Conservation (phyloP, 2,113 vertebrate species). For the Cygnus buccinator region DNA sequence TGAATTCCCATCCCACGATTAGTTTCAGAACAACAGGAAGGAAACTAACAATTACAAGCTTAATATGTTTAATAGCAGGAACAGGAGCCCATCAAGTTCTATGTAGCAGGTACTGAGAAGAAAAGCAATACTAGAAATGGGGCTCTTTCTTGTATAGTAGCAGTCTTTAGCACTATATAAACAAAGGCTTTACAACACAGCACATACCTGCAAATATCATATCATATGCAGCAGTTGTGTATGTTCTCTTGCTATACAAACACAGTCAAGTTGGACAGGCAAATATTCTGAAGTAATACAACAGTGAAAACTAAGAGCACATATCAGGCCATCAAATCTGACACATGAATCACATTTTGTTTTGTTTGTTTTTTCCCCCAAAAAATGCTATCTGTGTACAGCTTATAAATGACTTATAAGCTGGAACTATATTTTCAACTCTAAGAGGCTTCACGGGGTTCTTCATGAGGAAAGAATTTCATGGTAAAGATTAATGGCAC, state of each 20-base stretch:
- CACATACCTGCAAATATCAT: background rate
- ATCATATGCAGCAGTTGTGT: background rate
- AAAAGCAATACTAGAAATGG: background rate
- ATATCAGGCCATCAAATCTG: background rate
- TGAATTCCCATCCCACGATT: background rate
- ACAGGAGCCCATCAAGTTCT: background rate
- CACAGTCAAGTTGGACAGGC: background rate
- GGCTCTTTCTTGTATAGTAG: background rate
- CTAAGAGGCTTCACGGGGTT: background rate
- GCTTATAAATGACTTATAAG: background rate
- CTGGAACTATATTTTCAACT: background rate
- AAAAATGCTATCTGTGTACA: background rate
- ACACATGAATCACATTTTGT: background rate
- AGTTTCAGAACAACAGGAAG: background rate
- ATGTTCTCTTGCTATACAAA: background rate
- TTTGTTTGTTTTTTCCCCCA: background rate
- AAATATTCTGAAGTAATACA: background rate
- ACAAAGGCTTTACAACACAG: background rate
- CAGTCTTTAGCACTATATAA: background rate
- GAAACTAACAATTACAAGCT: background rate
- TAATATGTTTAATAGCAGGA: background rate
- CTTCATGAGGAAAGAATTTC: background rate
- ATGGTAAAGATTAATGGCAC: background rate
- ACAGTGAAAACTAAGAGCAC: background rate
- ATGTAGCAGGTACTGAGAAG: background rate